Evolutionary conservation across 1,140 invertebrate species (phyloP), one percentile per base, ranked within the genome.

Genomic region (Brachionus sp.): DNA sequence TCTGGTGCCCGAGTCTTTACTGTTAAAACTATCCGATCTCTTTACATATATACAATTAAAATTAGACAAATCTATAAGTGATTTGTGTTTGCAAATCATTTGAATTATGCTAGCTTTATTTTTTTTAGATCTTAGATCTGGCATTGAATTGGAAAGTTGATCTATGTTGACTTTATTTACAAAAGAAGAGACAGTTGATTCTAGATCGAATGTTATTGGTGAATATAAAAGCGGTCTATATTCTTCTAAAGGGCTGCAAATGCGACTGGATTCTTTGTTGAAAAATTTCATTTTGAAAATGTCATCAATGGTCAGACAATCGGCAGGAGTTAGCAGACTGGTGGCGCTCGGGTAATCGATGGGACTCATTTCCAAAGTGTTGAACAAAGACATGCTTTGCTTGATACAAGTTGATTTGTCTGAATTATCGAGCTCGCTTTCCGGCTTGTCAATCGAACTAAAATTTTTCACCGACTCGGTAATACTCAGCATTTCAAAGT

Each of bases 31-130:
- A n/a, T 37, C 35, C 19, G 33, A 5, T 19, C 35, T 70, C 19
- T 70, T 19, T 39, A 70, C 12, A 33, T 75, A 75, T 25, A 13
- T 46, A 75, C 39, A 75, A 19, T 75, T 75, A 75, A 75, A 75
- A 75, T 46, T 75, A 9, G 16, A 46, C 42, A 75, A 75, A 9
- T 46, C 42, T n/a, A 75, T 6, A 7, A 75, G 25, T 12, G 70
- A 75, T 33, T 5, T 44, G 25, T 75, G 70, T 23, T 75, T 75
- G 19, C 13, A 12, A 0, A 46, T 9, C 42, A 75, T 46, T 75
- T 25, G 39, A 46, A 75, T 75, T 46, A 29, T 37, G 10, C 37
- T 3, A 0, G 0, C 5, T 16, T 19, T 57, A 19, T 23, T 25
- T 25, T 13, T 46, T 12, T 33, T 42, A 3, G 19, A 25, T 12